Evolutionary conservation across 2,888 invertebrate genomes (phyloP), one percentile per base, ranked within the genome.

Genomic region (Rhagonycha fulva): DNA sequence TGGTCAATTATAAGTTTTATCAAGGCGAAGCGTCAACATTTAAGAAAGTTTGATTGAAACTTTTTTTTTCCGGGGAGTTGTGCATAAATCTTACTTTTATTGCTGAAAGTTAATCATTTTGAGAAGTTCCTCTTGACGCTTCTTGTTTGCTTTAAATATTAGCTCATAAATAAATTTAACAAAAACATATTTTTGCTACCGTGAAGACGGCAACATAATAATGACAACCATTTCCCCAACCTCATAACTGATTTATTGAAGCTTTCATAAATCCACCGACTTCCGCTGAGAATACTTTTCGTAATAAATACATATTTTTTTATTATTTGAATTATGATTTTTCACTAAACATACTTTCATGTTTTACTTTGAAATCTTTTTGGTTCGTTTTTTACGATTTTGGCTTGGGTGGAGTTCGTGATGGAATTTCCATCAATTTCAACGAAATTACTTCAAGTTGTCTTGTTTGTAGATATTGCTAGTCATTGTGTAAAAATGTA

Each of bases 131-230:
- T 74, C 72, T 61, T 79, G 77, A 75, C 80, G 79, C 80, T 79
- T 74, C 80, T 80, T 83, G 84, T 85, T 83, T 82, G 81, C 84
- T 82, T 84, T 83, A 85, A 85, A 86, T 86, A 86, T 86, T 85
- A 84, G 84, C 85, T 84, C 85, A 86, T 86, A 86, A 86, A 86
- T 86, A 86, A 85, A 85, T 85, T 84, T 84, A 81, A 81, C 84
- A 85, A 85, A 84, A 86, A 84, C 84, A 84, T 84, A 84, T 85
- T 82, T 83, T 82, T 81, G 82, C 82, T 80, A 83, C 82, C 83
- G 81, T 75, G 80, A 78, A 82, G 77, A 79, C 83, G 85, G 84
- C 86, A 86, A 86, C 85, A 83, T 85, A 84, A 86, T 86, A 86
- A 87, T 86, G 86, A 85, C 85, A 85, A 86, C 85, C 85, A 86